Percentiles rank a stretch among this genome's conserved stretches.
Evolutionary conservation across 1,140 invertebrate genomes (phyloP).

Genomic region (Formica selysi): DNA sequence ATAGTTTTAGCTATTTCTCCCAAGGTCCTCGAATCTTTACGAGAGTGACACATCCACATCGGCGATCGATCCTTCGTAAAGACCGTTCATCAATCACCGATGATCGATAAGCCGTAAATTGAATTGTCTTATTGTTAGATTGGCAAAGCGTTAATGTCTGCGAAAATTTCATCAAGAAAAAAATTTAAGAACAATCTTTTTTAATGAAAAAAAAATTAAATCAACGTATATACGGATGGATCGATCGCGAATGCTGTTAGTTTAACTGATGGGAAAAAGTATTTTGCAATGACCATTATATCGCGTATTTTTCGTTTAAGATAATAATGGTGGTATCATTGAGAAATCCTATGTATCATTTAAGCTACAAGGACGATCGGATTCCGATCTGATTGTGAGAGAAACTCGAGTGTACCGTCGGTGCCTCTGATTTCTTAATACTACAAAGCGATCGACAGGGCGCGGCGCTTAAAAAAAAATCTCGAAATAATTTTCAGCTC

Average conservation of each 20-base stretch:
- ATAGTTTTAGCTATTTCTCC: constrained; percentile 60
- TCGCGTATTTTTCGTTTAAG: constrained; percentile 8
- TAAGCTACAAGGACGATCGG: neutral
- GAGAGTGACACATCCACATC: constrained; percentile 35
- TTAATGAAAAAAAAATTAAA: neutral
- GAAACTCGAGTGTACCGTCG: neutral
- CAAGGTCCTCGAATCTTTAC: constrained; percentile 55
- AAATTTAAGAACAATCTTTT: neutral
- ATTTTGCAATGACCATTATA: constrained; percentile 35
- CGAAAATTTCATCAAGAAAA: neutral
- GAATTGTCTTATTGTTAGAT: neutral
- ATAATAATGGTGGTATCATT: constrained; percentile 29
- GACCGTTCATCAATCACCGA: too few species aligned
- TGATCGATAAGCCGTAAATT: neutral
- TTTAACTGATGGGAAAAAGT: constrained; percentile 3
- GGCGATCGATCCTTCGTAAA: constrained; percentile 20
- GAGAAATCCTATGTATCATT: neutral
- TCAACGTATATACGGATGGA: neutral
- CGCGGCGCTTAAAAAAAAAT: constrained; percentile 28
- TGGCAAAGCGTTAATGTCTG: neutral
- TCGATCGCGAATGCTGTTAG: constrained; percentile 29
- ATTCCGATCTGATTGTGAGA: neutral
- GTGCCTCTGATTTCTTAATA: constrained; percentile 1
- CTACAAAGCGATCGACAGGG: neutral
- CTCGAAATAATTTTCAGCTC: constrained; percentile 63